A percentile compares a stretch with the other conserved stretches of the same genome.
Evolutionary conservation across 2,797 vertebrate species (phyloP).

Genomic region (Ptychadena robeensis): DNA sequence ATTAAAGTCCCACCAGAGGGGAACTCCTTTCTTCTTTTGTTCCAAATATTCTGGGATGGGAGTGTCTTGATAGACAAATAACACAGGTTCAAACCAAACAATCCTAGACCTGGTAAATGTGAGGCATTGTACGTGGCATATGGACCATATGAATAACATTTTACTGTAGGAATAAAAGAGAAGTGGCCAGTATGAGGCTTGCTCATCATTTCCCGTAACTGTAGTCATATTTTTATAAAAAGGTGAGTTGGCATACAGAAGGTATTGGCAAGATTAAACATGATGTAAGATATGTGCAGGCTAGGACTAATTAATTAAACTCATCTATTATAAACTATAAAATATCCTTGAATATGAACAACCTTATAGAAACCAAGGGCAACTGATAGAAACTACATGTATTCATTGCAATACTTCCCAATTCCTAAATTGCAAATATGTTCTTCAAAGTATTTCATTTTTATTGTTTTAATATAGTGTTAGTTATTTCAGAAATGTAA

Average conservation of each 20-base stretch:
- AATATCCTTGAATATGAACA: neutral
- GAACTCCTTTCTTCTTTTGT: too few relatives aligned
- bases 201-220: neutral
- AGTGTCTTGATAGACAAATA: too few relatives aligned
- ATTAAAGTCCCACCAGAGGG: too few relatives aligned
- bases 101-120: too few relatives aligned
- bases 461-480: neutral
- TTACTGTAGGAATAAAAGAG: too few relatives aligned
- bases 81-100: too few relatives aligned
- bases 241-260: neutral
- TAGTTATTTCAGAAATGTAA: constrained; percentile 11
- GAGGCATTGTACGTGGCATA: too few relatives aligned
- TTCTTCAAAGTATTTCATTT: neutral
- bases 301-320: constrained; percentile 21
- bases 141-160: too few relatives aligned
- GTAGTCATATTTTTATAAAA: neutral
- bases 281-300: neutral
- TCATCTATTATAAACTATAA: neutral
- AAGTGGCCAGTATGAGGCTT: too few relatives aligned
- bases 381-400: neutral
- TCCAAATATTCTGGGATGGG: too few relatives aligned
- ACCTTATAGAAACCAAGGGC: neutral
- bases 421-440: neutral
- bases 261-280: constrained; percentile 10
- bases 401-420: constrained; percentile 8